A percentile compares a stretch with the other conserved stretches of the same genome.
Conservation (phyloP, 2,797 vertebrate genomes). For the Prunella strophiata region DNA sequence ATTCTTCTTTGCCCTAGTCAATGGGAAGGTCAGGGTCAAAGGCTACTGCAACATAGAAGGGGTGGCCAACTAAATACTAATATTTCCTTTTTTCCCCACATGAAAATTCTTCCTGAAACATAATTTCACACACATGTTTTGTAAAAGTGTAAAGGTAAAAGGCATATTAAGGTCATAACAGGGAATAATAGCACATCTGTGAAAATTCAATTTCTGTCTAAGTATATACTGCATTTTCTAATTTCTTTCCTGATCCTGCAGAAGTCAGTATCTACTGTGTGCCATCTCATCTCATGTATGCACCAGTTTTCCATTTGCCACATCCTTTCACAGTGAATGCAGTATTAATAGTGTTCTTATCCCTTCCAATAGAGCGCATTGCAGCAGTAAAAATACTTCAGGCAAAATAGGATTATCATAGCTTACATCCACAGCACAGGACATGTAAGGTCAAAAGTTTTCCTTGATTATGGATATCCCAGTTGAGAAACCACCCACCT, state of each 20-base stretch:
- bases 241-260: neutral
- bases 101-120: neutral
- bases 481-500: neutral
- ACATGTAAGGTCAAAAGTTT: constrained; percentile 23
- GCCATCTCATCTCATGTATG: neutral
- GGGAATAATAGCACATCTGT: neutral
- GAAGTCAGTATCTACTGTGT: neutral
- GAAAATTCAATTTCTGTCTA: neutral
- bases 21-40: neutral
- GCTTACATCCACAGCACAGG: neutral
- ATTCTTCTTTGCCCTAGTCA: neutral
- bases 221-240: neutral
- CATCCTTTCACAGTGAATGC: neutral
- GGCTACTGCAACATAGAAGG: neutral
- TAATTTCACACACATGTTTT: neutral
- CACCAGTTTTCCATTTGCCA: neutral
- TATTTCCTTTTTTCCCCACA: neutral
- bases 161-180: neutral
- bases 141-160: neutral
- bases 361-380: neutral
- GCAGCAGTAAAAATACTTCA: constrained; percentile 19
- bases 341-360: neutral
- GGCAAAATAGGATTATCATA: constrained; percentile 20
- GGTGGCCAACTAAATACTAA: neutral
- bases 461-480: neutral